Evolutionary conservation across 1,140 invertebrate species (phyloP).

Genomic region (Solenopsis fugax): DNA sequence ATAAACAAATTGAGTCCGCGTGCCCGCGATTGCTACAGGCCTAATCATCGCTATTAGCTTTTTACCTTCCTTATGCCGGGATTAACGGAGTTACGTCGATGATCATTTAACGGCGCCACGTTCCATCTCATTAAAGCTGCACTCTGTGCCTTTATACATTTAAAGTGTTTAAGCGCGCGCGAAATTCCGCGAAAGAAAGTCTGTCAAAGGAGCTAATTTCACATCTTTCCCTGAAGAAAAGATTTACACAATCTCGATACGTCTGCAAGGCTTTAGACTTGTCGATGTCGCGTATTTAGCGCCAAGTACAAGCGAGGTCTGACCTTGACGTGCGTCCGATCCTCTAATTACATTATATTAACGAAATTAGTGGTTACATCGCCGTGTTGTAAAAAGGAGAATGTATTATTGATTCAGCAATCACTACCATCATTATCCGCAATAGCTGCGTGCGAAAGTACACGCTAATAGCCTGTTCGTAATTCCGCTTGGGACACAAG

Average conservation of each 20-base stretch:
- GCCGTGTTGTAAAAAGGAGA: background rate
- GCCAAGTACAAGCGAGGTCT: background rate
- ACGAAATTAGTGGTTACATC: background rate
- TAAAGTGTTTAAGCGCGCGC: background rate
- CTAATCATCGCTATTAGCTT: conserved; percentile 59
- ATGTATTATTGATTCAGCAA: conserved; percentile 33
- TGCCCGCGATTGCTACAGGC: conserved; percentile 1
- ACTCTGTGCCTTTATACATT: conserved; percentile 1
- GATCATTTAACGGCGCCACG: conserved; percentile 53
- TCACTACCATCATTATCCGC: background rate
- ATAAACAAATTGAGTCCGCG: conserved; percentile 51
- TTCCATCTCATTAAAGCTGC: conserved; percentile 42
- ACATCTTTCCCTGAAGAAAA: background rate
- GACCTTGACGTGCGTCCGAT: background rate
- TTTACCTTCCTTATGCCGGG: conserved; percentile 24
- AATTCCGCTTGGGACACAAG: conserved; percentile 30
- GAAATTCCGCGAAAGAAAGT: conserved; percentile 11
- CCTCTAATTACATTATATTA: conserved; percentile 10
- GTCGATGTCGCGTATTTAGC: background rate
- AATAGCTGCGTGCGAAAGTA: conserved; percentile 21
- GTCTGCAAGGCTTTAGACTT: background rate
- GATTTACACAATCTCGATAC: background rate
- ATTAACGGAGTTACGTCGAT: conserved; percentile 36
- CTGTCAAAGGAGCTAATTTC: background rate
- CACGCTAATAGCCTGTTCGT: conserved; percentile 31